Conservation (phyloP, 2,113 vertebrate species). For the Myotis brandtii region DNA sequence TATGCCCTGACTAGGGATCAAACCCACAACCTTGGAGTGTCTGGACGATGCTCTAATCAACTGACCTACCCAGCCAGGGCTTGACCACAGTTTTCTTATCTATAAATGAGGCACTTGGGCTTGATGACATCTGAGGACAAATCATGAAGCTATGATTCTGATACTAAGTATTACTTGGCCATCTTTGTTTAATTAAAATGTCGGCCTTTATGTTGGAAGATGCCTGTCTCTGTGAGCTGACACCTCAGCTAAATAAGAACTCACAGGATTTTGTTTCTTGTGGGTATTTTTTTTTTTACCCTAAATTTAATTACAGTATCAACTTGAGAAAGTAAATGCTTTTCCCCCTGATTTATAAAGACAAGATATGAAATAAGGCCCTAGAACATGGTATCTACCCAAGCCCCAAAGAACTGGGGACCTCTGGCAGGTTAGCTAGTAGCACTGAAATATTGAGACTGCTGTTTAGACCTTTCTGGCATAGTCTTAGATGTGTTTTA, state of each 20-base stretch:
- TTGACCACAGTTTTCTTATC: not conserved
- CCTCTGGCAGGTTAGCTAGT: conserved; percentile 7
- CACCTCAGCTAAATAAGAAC: not conserved
- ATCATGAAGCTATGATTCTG: conserved; percentile 21
- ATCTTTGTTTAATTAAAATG: conserved; percentile 38
- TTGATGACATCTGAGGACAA: not conserved
- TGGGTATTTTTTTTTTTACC: not conserved
- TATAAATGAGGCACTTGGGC: not conserved
- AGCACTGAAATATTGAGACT: conserved; percentile 35
- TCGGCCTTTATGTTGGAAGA: not conserved
- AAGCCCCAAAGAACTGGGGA: not conserved
- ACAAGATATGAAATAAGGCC: not conserved
- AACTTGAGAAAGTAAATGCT: conserved; percentile 19
- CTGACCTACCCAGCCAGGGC: too few relatives aligned
- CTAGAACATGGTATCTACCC: not conserved
- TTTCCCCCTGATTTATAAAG: not conserved
- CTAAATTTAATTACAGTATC: not conserved
- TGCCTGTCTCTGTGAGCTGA: not conserved
- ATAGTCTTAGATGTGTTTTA: conserved; percentile 39
- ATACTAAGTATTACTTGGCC: conserved; percentile 12
- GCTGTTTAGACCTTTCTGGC: not conserved
- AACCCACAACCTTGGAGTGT: not conserved
- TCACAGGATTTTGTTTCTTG: conserved; percentile 1
- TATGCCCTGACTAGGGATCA: not conserved
- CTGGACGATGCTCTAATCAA: too few relatives aligned